These are phyloP conservation scores for Melangyna quadrimaculata DNA, from an alignment of 2,888 invertebrate genomes.

Conservation along the genomic window DNA sequence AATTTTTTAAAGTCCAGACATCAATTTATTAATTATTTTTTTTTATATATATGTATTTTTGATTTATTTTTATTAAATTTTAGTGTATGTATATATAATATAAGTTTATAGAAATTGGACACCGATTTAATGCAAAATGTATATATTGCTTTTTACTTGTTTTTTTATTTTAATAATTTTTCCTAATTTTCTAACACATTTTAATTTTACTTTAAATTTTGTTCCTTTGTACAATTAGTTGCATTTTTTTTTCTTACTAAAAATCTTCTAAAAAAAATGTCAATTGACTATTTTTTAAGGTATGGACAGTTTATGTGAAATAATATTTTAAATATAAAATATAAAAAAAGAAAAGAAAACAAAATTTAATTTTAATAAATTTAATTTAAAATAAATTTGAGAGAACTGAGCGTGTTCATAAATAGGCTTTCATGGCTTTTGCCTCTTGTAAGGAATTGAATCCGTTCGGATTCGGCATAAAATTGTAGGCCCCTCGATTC, in stretches of 20 bases:
- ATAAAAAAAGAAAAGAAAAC: not conserved
- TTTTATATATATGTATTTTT: slow-evolving; percentile 45
- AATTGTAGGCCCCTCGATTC: no score
- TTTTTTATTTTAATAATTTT: slow-evolving; percentile 66
- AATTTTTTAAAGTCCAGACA: slow-evolving; percentile 51
- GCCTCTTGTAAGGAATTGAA: no score
- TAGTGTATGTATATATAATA: slow-evolving; percentile 49
- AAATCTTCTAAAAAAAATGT: slow-evolving; percentile 57
- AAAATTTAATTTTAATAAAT: not conserved
- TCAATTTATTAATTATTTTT: slow-evolving; percentile 60
- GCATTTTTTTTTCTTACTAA: slow-evolving; percentile 66
- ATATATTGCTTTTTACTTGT: slow-evolving; percentile 73
- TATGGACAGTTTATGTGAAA: slow-evolving; percentile 8
- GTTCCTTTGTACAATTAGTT: slow-evolving; percentile 74
- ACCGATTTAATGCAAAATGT: slow-evolving; percentile 74
- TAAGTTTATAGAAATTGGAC: slow-evolving; percentile 73
- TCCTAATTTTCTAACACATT: slow-evolving; percentile 61
- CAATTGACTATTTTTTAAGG: slow-evolving; percentile 62
- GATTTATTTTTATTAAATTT: slow-evolving; percentile 12
- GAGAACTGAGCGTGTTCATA: no score
- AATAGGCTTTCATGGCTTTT: no score
- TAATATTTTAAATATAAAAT: not conserved
- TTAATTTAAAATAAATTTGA: not conserved
- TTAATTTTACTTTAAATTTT: slow-evolving; percentile 54
- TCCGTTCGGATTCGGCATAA: no score